phyloP scores from a whole-genome alignment of 2,113 vertebrate genomes.

The Turnix velox region DNA sequence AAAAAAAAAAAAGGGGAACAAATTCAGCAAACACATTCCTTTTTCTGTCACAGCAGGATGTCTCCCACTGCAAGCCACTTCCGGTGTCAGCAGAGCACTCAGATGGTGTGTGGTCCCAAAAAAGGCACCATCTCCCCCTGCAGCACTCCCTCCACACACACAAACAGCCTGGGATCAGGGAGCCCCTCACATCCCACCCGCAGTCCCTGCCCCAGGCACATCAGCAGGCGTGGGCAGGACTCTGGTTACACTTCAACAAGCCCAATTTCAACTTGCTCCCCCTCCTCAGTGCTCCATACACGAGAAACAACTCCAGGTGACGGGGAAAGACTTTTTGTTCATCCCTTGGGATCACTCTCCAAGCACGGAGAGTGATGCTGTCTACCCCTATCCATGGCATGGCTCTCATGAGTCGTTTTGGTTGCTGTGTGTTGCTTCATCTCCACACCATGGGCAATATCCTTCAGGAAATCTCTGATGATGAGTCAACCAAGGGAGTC shows the following conservation, averaged over 20 bases:
- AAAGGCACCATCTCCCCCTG: background rate
- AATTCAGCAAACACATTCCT: background rate
- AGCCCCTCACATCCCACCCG: background rate
- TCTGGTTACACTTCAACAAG: conserved; percentile 28
- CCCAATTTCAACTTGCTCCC: conserved; percentile 41
- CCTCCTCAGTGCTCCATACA: background rate
- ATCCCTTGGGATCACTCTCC: background rate
- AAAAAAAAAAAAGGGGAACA: background rate
- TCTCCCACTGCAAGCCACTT: background rate
- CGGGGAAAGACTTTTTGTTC: background rate
- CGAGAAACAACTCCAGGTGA: background rate
- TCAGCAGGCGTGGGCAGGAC: background rate
- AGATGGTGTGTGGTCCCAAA: background rate
- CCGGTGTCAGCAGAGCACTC: background rate
- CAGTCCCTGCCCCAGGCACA: rapidly evolving
- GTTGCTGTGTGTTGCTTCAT: background rate
- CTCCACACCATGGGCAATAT: background rate
- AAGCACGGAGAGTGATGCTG: background rate
- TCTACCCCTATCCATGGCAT: background rate
- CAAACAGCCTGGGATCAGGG: background rate
- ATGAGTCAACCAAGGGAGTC: conserved; percentile 9
- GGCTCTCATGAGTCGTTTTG: background rate
- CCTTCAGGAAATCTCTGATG: conserved; percentile 19
- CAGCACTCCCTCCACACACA: background rate
- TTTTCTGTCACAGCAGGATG: rapidly evolving